Percentiles rank a stretch among this genome's conserved stretches.
Evolutionary conservation across 2,113 vertebrate genomes (phyloP).

Genomic region (Larimichthys crocea): DNA sequence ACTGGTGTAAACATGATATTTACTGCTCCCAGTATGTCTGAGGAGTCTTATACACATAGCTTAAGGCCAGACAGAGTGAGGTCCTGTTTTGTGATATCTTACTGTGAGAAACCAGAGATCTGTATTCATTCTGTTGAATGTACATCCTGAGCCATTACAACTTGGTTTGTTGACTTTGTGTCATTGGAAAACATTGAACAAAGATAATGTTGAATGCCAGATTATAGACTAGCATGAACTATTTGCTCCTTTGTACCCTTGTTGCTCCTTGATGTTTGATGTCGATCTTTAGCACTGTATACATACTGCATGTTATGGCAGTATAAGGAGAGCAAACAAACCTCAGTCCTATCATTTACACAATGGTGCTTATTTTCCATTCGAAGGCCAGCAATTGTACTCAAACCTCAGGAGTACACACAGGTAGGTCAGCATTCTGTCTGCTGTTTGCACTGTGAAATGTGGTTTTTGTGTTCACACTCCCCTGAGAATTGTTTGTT

Average conservation of each 20-base stretch:
- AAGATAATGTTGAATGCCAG: not conserved
- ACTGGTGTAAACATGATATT: not conserved
- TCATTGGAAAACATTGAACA: not conserved
- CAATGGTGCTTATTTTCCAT: constrained; percentile 16
- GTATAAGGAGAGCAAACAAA: constrained; percentile 12
- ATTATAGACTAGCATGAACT: not conserved
- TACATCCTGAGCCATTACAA: not conserved
- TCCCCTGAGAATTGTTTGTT: constrained; percentile 26
- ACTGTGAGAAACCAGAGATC: not conserved
- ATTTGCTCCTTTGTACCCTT: not conserved
- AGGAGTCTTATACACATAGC: not conserved
- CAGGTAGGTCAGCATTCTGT: constrained; percentile 12
- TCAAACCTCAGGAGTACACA: constrained; percentile 23
- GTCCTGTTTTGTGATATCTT: not conserved
- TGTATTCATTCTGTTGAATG: not conserved
- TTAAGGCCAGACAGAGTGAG: not conserved
- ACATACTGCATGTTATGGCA: not conserved
- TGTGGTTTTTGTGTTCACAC: constrained; percentile 30
- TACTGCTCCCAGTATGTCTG: not conserved
- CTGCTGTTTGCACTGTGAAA: constrained; percentile 15
- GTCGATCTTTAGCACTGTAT: not conserved
- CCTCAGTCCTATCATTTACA: constrained; percentile 20
- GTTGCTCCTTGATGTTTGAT: constrained; percentile 4
- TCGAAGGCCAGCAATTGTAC: constrained; percentile 32
- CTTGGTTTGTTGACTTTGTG: not conserved